Evolutionary conservation across 2,797 vertebrate genomes (phyloP).

Genomic region (Falco berigora): DNA sequence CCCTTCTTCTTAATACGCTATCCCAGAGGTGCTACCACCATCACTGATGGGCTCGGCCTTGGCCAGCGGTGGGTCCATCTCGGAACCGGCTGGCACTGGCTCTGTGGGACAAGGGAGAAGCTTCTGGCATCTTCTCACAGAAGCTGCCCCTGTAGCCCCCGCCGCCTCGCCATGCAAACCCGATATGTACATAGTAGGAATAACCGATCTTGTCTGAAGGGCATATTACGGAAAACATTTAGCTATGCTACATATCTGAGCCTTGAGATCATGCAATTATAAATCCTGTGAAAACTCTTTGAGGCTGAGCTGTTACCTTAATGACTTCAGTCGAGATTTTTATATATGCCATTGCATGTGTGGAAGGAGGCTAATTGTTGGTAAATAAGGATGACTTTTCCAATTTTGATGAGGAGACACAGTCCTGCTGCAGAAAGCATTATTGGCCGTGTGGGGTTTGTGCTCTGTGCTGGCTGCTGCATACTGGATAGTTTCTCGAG

Average conservation of each 20-base stretch:
- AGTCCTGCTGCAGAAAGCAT: accelerated
- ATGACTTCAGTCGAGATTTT: neutral
- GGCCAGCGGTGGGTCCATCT: neutral
- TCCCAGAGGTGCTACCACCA: too few species aligned
- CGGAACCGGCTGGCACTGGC: neutral
- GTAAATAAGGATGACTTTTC: neutral
- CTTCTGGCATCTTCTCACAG: too few species aligned
- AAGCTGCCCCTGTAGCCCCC: too few species aligned
- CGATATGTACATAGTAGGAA: neutral
- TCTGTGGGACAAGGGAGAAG: neutral
- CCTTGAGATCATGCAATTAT: neutral
- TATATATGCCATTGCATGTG: neutral
- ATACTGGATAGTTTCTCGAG: neutral
- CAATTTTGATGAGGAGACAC: accelerated
- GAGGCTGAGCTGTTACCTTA: neutral
- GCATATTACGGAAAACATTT: neutral
- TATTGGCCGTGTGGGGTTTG: accelerated
- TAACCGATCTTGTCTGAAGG: neutral
- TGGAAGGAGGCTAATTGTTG: neutral
- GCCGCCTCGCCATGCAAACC: neutral
- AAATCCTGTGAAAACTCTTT: neutral
- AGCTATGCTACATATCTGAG: neutral
- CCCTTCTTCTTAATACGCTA: too few species aligned
- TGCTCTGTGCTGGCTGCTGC: neutral
- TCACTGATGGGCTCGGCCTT: too few species aligned